Conservation (phyloP, 1,140 invertebrate species). For the Heliconius eleuchia region DNA sequence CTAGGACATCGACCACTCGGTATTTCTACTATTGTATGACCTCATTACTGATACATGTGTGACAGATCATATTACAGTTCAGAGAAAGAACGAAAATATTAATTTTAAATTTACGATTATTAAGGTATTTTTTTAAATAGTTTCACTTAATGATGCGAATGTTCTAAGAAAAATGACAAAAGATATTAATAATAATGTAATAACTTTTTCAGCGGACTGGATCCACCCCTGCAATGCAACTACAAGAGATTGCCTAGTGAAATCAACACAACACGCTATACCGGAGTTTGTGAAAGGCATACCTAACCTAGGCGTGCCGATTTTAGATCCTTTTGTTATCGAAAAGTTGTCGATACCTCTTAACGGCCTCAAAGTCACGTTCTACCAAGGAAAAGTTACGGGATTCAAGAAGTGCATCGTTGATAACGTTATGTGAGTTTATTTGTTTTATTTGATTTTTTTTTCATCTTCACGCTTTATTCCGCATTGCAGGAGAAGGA, state of each 20-base stretch:
- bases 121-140: not conserved
- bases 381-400: constrained; percentile 66
- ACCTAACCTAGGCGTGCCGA: constrained; percentile 52
- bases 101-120: not conserved
- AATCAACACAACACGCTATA: constrained; percentile 65
- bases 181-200: not conserved
- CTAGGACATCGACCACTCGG: not conserved
- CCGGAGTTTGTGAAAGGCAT: constrained; percentile 69
- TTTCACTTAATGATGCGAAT: too few species aligned
- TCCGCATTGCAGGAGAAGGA: not conserved
- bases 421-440: constrained; percentile 68
- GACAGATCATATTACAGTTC: not conserved
- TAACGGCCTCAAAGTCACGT: constrained; percentile 62
- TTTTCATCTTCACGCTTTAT: not conserved
- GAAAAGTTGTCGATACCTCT: constrained; percentile 64
- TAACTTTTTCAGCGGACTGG: constrained; percentile 57
- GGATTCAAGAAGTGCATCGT: constrained; percentile 69
- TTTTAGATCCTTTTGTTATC: constrained; percentile 67
- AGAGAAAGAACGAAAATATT: not conserved
- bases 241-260: constrained; percentile 56
- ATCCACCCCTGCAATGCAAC: constrained; percentile 68
- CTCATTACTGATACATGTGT: not conserved
- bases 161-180: too few species aligned
- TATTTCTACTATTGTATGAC: not conserved
- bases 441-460: not conserved